Base-by-base conservation (phyloP, 2,797 vertebrate species). In the Myotis pilosus region DNA sequence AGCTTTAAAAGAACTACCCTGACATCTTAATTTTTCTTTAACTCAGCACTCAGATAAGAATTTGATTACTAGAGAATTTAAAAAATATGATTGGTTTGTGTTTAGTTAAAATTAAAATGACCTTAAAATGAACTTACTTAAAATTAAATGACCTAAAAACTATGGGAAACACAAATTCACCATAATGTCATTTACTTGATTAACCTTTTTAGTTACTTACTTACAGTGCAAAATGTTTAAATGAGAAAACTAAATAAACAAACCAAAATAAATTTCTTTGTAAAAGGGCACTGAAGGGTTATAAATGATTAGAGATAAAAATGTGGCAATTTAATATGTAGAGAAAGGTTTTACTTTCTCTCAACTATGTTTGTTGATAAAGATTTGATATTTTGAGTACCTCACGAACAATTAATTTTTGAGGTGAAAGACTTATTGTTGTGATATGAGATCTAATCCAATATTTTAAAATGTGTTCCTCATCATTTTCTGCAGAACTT, bases 341-440 rank as follows among this genome's bases (percentile, higher is more conserved):
- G 11, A 87, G 53, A 66, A 69, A 62, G 1, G 57, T 81, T 55
- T 85, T 16, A 12, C 16, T 82, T 81, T 72, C 12, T 85, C 16
- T 3, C 87, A 94, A 68, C 57, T 66, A 62, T 69, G 68, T 53
- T 78, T 85, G 5, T 86, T 88, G 10, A 72, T 49, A 38, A 25
- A 17, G 2, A 74, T 47, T 74, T 84, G 8, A 41, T 84, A 23
- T 25, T 49, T 33, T 33, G 8, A 28, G 15, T 15, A 13, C 5
- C 8, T 76, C n/a, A 60, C 38, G 8, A 8, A 47, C 64, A 74
- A 92, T 69, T 92, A 53, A 81, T 87, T 78, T 88, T 28, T 68
- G 51, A 71, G 9, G 66, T 88, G 11, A 87, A 89, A 33, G 9
- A 13, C 3, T 41, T 89, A 86, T 2, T 68, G 3, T 60, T 49